Evolutionary conservation across 2,888 invertebrate genomes (phyloP).

Genomic region (Mythimna impura): DNA sequence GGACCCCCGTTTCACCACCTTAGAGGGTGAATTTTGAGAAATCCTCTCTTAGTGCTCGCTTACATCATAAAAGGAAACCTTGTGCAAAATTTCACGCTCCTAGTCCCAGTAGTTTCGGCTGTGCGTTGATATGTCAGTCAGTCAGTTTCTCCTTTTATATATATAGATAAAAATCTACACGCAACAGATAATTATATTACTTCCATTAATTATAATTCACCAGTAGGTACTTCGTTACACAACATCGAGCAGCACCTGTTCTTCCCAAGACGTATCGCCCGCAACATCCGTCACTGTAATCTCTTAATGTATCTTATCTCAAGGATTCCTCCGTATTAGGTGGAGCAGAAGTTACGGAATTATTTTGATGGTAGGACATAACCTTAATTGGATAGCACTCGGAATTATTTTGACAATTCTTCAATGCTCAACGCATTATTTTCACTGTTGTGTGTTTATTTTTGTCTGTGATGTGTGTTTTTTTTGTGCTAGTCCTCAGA

Average conservation of each 20-base stretch:
- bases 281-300: conserved; percentile 58
- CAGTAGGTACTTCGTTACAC: background rate
- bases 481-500: background rate
- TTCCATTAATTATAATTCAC: conserved; percentile 2
- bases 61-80: too few relatives aligned
- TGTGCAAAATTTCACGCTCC: too few relatives aligned
- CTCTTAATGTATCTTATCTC: conserved; percentile 54
- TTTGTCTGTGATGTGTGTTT: too few relatives aligned
- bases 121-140: too few relatives aligned
- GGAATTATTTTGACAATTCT: background rate
- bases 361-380: background rate
- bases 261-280: conserved; percentile 42
- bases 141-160: too few relatives aligned
- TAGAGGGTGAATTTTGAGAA: too few relatives aligned
- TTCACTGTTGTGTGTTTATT: too few relatives aligned
- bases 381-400: background rate
- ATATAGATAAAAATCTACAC: too few relatives aligned
- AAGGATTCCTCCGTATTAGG: conserved; percentile 32
- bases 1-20: too few relatives aligned
- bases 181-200: background rate
- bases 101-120: too few relatives aligned
- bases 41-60: too few relatives aligned
- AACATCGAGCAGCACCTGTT: conserved; percentile 41
- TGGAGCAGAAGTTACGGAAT: conserved; percentile 18
- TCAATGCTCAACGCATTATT: background rate